Percentiles rank a stretch among this genome's conserved stretches.
Conservation (phyloP, 1,140 invertebrate species). For the Pomacea maculata region DNA sequence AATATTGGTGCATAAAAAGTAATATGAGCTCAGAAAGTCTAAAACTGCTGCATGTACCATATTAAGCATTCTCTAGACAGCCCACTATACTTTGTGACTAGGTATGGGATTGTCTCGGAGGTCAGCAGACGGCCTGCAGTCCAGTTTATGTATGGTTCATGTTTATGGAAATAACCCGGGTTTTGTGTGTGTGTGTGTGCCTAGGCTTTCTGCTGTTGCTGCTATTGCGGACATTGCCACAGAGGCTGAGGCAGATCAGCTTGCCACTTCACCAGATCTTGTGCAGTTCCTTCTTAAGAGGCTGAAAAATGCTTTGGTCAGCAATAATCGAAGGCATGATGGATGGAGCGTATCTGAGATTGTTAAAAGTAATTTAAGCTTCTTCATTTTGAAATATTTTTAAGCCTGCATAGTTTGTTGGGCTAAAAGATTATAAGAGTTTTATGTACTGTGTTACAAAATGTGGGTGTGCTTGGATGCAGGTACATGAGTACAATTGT, state of each 20-base stretch:
- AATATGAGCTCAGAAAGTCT: too few relatives aligned
- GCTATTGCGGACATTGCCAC: constrained; percentile 23
- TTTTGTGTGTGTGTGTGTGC: neutral
- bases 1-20: too few relatives aligned
- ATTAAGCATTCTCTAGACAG: too few relatives aligned
- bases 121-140: too few relatives aligned
- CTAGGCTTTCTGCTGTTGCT: constrained; percentile 12
- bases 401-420: too few relatives aligned
- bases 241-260: constrained; percentile 21
- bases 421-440: too few relatives aligned
- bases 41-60: too few relatives aligned
- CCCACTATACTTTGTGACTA: neutral
- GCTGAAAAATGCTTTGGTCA: constrained; percentile 19
- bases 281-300: constrained; percentile 22
- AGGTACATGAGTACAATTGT: too few relatives aligned
- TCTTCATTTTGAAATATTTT: too few relatives aligned
- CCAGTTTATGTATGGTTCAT: neutral
- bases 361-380: constrained; percentile 16
- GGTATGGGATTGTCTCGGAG: neutral
- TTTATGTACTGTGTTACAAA: too few relatives aligned
- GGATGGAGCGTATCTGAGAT: constrained; percentile 24
- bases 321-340: neutral
- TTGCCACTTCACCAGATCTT: constrained; percentile 6
- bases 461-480: neutral
- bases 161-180: neutral